Conservation (phyloP, 2,888 invertebrate species). For the Exocentrus adspersus region DNA sequence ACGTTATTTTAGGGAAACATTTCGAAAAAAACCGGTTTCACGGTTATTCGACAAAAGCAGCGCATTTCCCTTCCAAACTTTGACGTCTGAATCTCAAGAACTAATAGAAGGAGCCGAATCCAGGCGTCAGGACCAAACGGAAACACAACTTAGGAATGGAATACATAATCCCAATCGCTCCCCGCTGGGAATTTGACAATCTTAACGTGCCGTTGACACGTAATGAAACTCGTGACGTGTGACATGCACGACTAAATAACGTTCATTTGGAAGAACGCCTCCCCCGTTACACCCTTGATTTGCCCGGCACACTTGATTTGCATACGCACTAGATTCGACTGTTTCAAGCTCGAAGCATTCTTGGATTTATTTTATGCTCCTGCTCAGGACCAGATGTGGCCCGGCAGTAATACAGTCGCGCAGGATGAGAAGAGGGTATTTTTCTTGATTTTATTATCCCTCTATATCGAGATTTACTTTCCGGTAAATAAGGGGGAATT, state of each 20-base stretch:
- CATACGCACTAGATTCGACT: constrained; percentile 55
- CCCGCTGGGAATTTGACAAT: constrained; percentile 57
- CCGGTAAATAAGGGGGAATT: constrained; percentile 13
- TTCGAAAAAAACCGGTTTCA: no score
- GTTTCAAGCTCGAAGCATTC: constrained; percentile 50
- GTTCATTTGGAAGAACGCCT: constrained; percentile 53
- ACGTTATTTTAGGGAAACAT: no score
- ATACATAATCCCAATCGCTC: constrained; percentile 55
- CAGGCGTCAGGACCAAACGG: constrained; percentile 31
- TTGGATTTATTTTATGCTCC: constrained; percentile 57
- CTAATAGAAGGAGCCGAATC: constrained; percentile 17
- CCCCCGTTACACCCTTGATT: constrained; percentile 46
- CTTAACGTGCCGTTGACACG: constrained; percentile 56
- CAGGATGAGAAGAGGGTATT: constrained; percentile 17
- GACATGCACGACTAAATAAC: constrained; percentile 59
- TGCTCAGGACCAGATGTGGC: constrained; percentile 52
- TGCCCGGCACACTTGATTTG: constrained; percentile 51
- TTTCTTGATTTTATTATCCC: constrained; percentile 18
- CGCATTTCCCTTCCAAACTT: neutral
- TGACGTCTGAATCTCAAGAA: constrained; percentile 28
- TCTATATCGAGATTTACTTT: constrained; percentile 29
- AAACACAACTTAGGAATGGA: constrained; percentile 45
- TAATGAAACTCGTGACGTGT: constrained; percentile 60
- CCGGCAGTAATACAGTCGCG: constrained; percentile 15
- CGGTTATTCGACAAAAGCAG: no score